phyloP scores from a whole-genome alignment of 2,888 invertebrate genomes.

The Phalangium opilio region DNA sequence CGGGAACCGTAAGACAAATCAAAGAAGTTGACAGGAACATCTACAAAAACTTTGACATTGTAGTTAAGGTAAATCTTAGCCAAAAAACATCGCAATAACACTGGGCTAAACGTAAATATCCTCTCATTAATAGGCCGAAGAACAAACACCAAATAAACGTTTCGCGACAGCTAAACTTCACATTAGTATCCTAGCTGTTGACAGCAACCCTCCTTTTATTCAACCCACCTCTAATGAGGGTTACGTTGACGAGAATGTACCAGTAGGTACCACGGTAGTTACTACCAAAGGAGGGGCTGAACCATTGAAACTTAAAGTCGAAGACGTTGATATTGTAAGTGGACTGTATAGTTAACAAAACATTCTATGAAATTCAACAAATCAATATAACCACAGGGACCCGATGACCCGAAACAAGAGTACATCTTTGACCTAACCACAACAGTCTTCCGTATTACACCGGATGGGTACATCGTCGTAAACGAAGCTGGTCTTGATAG shows the following conservation, averaged over 20 bases:
- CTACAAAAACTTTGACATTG: constrained; percentile 54
- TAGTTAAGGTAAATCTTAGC: constrained; percentile 47
- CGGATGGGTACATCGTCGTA: constrained; percentile 54
- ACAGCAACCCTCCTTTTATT: constrained; percentile 68
- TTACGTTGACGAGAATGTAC: constrained; percentile 67
- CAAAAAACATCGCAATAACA: background rate
- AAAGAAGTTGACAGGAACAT: constrained; percentile 63
- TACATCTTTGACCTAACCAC: constrained; percentile 69
- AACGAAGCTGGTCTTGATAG: constrained; percentile 69
- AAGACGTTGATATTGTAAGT: constrained; percentile 69
- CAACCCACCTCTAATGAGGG: constrained; percentile 16
- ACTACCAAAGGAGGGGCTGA: constrained; percentile 41
- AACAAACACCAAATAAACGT: constrained; percentile 57
- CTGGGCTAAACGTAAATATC: background rate
- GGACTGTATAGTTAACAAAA: too few species aligned
- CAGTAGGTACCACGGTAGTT: constrained; percentile 62
- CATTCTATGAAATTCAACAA: background rate
- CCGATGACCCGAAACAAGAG: constrained; percentile 58
- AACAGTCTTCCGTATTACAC: constrained; percentile 60
- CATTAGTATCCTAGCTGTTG: constrained; percentile 68
- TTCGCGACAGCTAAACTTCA: constrained; percentile 67
- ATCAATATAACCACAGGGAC: background rate
- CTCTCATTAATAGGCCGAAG: constrained; percentile 48
- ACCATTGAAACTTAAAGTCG: constrained; percentile 56
- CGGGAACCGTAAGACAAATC: constrained; percentile 64